A percentile compares a stretch with the other conserved stretches of the same genome.
These are phyloP conservation scores for Strix uralensis DNA, from an alignment of 2,113 vertebrate species.

Conservation along the genomic window DNA sequence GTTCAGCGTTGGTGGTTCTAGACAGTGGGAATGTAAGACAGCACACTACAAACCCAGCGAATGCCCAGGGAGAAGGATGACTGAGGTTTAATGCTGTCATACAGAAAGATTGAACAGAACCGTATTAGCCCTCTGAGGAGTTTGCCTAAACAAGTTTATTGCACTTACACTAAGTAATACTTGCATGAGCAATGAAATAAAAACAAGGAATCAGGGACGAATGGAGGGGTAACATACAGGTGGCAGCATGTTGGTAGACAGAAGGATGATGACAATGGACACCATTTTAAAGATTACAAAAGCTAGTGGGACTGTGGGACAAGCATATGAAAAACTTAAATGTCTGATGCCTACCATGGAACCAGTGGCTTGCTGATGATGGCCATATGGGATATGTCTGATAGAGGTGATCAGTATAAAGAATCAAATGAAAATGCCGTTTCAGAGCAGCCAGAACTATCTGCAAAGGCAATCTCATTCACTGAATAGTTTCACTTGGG, in stretches of 20 bases:
- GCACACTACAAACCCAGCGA: background rate
- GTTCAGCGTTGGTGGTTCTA: background rate
- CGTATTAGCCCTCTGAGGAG: background rate
- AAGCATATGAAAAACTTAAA: background rate
- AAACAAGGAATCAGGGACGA: background rate
- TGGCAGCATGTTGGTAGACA: background rate
- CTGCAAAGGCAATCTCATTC: background rate
- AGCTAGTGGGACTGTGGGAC: background rate
- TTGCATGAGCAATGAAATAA: background rate
- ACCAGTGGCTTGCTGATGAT: background rate
- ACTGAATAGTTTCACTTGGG: background rate
- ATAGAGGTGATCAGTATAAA: background rate
- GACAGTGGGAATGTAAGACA: background rate
- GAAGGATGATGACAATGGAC: background rate
- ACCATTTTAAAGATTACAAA: background rate
- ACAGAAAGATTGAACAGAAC: background rate
- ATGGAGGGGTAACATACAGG: background rate
- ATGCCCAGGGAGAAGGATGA: background rate
- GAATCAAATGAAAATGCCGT: background rate
- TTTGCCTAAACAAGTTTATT: background rate
- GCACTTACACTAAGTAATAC: background rate
- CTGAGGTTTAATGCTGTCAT: background rate
- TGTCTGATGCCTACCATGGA: background rate
- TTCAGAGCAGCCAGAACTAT: background rate
- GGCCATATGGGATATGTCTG: background rate